Conservation (phyloP, 2,888 invertebrate species). For the Ophion ellenae region DNA sequence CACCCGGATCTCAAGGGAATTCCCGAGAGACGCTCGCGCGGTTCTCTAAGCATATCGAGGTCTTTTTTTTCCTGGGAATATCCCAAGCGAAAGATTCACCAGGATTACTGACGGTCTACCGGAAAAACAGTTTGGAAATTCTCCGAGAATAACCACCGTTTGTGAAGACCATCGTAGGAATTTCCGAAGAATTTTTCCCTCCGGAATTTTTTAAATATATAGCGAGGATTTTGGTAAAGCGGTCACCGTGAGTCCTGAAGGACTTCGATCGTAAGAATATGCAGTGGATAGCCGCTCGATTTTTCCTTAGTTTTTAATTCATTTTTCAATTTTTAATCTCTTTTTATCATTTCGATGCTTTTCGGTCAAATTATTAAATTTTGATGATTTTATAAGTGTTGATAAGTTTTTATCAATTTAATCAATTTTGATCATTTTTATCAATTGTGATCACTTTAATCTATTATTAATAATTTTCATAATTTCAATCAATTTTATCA, state of each 20-base stretch:
- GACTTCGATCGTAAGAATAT: neutral
- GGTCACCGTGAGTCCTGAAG: neutral
- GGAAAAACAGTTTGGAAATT: neutral
- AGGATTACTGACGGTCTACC: neutral
- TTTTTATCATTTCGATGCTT: too few species aligned
- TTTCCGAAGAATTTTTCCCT: slow-evolving; percentile 33
- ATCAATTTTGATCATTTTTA: too few species aligned
- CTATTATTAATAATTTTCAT: too few species aligned
- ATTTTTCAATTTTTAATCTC: too few species aligned
- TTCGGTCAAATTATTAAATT: too few species aligned
- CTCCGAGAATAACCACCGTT: neutral
- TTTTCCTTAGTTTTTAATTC: neutral
- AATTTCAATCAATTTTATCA: too few species aligned
- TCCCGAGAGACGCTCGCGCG: neutral
- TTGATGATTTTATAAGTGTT: too few species aligned
- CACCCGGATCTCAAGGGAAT: neutral
- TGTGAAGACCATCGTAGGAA: slow-evolving; percentile 18
- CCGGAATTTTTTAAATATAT: neutral
- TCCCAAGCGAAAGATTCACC: neutral
- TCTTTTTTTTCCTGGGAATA: neutral
- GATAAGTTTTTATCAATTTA: too few species aligned
- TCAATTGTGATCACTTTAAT: too few species aligned
- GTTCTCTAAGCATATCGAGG: neutral
- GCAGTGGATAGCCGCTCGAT: neutral
- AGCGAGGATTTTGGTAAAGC: neutral